Evolutionary conservation across 2,797 vertebrate species (phyloP).

Genomic region (Phataginus tetradactyla): DNA sequence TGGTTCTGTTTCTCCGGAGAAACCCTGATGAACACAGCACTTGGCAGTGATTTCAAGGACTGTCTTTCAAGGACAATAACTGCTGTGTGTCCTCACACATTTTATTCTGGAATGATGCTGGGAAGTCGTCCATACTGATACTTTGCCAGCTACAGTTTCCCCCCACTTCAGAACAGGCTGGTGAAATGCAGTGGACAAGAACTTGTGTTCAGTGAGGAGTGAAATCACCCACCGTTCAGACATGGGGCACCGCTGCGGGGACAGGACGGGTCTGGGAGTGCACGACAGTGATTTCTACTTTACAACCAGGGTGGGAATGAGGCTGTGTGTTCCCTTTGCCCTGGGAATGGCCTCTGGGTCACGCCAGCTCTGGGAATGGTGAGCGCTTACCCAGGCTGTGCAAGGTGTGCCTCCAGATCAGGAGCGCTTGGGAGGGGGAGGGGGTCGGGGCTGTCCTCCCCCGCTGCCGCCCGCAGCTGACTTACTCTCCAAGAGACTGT

Average conservation of each 20-base stretch:
- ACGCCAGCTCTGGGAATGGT: background rate
- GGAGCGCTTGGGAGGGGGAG: background rate
- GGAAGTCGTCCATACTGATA: background rate
- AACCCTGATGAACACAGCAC: background rate
- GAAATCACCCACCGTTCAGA: background rate
- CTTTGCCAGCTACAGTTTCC: background rate
- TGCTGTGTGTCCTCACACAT: background rate
- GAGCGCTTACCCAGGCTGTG: background rate
- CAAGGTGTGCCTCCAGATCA: background rate
- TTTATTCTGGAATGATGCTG: background rate
- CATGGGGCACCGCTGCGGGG: accelerated
- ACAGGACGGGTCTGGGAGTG: too few relatives aligned
- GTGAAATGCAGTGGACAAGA: background rate
- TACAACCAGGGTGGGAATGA: background rate
- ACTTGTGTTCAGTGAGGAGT: background rate
- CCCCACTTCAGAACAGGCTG: background rate
- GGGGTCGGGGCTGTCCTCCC: background rate
- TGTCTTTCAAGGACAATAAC: conserved; percentile 22
- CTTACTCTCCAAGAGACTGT: background rate
- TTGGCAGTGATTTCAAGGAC: conserved; percentile 7
- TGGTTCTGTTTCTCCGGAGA: background rate
- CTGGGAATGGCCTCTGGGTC: background rate
- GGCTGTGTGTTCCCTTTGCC: background rate
- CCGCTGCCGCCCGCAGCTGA: accelerated
- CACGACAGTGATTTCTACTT: background rate